A percentile compares a stretch with the other conserved stretches of the same genome.
Evolutionary conservation across 2,797 vertebrate genomes (phyloP).

Genomic region (Botia kubotai): DNA sequence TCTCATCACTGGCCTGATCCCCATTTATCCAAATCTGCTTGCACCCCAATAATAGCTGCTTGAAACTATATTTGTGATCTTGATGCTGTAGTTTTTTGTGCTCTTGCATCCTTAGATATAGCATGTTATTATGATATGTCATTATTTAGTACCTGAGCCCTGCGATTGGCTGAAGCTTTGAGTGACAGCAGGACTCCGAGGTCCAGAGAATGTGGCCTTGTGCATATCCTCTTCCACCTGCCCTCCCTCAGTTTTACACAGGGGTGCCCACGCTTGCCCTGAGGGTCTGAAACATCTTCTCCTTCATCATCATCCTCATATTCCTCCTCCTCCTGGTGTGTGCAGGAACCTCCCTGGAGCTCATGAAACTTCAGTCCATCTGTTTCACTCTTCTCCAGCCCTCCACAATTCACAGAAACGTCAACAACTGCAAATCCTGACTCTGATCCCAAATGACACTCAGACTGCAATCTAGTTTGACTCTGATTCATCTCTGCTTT

Average conservation of each 20-base stretch:
- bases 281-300: conserved; percentile 43
- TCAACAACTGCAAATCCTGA: conserved; percentile 60
- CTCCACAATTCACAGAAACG: conserved; percentile 76
- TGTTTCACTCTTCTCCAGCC: conserved; percentile 73
- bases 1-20: too few species aligned
- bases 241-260: conserved; percentile 65
- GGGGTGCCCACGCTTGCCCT: conserved; percentile 72
- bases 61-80: too few species aligned
- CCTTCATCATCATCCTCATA: conserved; percentile 64
- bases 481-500: conserved; percentile 75
- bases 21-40: too few species aligned
- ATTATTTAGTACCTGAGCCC: too few species aligned
- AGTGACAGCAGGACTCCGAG: conserved; percentile 63
- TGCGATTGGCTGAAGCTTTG: conserved; percentile 27
- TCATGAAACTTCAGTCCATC: conserved; percentile 59
- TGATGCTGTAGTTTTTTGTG: too few species aligned
- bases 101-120: too few species aligned
- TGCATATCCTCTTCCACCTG: conserved; percentile 72
- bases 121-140: too few species aligned
- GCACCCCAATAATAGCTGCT: too few species aligned
- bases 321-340: conserved; percentile 52
- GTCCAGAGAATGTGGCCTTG: conserved; percentile 68
- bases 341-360: conserved; percentile 9
- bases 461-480: conserved; percentile 16
- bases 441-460: conserved; percentile 4